phyloP scores from a whole-genome alignment of 2,113 vertebrate species.

The Arenaria interpres region DNA sequence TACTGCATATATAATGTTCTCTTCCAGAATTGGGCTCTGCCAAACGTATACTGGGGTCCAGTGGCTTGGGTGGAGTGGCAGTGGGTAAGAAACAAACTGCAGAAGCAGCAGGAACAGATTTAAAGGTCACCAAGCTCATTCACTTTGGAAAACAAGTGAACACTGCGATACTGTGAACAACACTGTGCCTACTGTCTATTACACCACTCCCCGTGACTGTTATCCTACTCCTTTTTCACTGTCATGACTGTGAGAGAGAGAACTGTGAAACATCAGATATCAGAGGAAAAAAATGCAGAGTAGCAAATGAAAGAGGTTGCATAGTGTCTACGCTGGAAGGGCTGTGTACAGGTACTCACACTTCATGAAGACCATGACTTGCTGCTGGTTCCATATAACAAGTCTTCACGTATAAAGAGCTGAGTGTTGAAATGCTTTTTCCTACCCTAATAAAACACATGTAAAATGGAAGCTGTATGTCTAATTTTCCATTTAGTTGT shows the following conservation, averaged over 20 bases:
- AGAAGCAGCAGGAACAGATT: constrained; percentile 49
- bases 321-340: background rate
- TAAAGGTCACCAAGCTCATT: constrained; percentile 53
- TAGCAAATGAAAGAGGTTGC: background rate
- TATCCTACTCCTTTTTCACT: constrained; percentile 10
- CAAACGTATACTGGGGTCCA: background rate
- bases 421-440: background rate
- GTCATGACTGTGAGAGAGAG: background rate
- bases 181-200: constrained; percentile 39
- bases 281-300: background rate
- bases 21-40: background rate
- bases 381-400: background rate
- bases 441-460: background rate
- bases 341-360: background rate
- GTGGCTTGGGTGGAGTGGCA: background rate
- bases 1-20: background rate
- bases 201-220: constrained; percentile 8
- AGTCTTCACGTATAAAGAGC: background rate
- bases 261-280: constrained; percentile 14
- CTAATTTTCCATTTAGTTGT: background rate
- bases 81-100: background rate
- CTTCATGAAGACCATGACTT: background rate
- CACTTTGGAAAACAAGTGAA: constrained; percentile 49
- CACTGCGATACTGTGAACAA: constrained; percentile 4
- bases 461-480: background rate